A percentile compares a stretch with the other conserved stretches of the same genome.
Evolutionary conservation across 2,113 vertebrate species (phyloP).

Genomic region (Syngnathus typhle): DNA sequence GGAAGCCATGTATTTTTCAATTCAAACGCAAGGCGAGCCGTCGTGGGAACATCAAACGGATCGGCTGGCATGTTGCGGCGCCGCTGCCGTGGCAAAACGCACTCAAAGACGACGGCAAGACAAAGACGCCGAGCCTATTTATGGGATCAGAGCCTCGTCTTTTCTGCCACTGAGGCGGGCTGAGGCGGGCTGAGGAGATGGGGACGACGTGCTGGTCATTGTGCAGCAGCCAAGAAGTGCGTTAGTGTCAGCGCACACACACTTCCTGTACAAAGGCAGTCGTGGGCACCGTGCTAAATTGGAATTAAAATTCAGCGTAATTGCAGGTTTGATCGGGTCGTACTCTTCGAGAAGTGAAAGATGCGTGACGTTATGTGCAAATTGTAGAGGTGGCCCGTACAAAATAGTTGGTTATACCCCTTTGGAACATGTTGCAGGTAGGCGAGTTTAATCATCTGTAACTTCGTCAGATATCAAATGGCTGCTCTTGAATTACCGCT

Average conservation of each 20-base stretch:
- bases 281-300: conserved; percentile 24
- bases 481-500: not conserved
- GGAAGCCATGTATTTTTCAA: conserved; percentile 1
- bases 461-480: not conserved
- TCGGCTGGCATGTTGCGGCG: not conserved
- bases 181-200: conserved; percentile 1
- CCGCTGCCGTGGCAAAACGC: not conserved
- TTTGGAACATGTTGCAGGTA: not conserved
- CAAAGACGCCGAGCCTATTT: not conserved
- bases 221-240: conserved; percentile 41
- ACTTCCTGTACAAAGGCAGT: conserved; percentile 18
- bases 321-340: conserved; percentile 28
- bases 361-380: conserved; percentile 9
- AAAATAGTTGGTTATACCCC: not conserved
- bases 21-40: not conserved
- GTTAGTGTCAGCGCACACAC: conserved; percentile 42
- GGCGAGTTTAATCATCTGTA: not conserved
- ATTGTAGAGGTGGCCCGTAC: not conserved
- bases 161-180: conserved; percentile 38
- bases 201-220: conserved; percentile 29
- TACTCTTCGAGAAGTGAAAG: conserved; percentile 27
- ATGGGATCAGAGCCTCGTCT: conserved; percentile 17
- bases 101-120: conserved; percentile 7
- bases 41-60: not conserved
- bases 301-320: conserved; percentile 55